phyloP scores from a whole-genome alignment of 2,797 vertebrate species.

The Ispidina lecontei region DNA sequence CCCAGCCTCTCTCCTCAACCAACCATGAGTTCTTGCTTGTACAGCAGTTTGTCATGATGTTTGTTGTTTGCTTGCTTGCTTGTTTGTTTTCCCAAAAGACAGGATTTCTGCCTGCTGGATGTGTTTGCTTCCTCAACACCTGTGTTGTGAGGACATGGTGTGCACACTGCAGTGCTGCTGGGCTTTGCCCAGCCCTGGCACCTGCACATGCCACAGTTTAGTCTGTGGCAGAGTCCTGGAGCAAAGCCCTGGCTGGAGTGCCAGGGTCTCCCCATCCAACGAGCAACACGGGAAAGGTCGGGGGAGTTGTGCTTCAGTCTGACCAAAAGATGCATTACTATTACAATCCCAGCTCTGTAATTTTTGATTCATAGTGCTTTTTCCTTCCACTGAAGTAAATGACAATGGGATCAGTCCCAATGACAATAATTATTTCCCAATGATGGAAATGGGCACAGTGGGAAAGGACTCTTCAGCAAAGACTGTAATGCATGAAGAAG shows the following conservation, averaged over 20 bases:
- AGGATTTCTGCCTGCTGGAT: background rate
- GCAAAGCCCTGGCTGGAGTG: background rate
- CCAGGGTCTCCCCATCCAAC: background rate
- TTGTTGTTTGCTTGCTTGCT: background rate
- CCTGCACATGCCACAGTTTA: background rate
- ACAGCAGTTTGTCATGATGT: background rate
- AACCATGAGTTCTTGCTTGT: background rate
- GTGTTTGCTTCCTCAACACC: background rate
- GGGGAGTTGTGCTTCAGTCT: background rate
- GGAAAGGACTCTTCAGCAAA: background rate
- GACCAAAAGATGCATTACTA: background rate
- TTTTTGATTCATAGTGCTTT: background rate
- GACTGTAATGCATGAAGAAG: background rate
- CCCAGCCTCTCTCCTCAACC: background rate
- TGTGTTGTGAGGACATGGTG: background rate
- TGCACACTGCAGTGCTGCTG: background rate
- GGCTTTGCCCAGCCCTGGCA: background rate
- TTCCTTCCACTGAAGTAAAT: background rate
- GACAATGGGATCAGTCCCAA: background rate
- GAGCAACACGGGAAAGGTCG: background rate
- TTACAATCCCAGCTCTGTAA: background rate
- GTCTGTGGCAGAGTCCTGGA: background rate
- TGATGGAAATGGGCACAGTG: slow-evolving; percentile 5
- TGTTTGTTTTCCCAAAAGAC: background rate
- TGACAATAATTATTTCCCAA: background rate